phyloP scores from a whole-genome alignment of 2,888 invertebrate species.

The Hydroisotoma schaefferi region DNA sequence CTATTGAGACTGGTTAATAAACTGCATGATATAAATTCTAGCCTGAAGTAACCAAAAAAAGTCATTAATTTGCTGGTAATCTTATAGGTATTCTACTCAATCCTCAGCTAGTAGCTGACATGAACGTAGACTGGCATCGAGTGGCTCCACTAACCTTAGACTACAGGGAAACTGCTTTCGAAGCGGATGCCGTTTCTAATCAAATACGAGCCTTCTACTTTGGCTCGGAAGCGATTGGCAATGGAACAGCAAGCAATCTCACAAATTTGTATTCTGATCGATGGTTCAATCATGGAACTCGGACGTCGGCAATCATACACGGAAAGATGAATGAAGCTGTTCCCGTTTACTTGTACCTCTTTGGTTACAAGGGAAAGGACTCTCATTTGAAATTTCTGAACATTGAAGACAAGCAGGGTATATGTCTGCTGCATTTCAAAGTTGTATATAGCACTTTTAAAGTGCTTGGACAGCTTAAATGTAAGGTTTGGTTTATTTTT shows the following conservation, averaged over 20 bases:
- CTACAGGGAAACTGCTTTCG: constrained; percentile 57
- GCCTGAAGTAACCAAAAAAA: not conserved
- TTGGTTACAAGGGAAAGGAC: constrained; percentile 31
- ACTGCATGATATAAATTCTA: not conserved
- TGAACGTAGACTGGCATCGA: constrained; percentile 60
- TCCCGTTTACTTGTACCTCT: constrained; percentile 41
- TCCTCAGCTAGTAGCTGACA: constrained; percentile 55
- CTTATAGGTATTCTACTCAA: constrained; percentile 53
- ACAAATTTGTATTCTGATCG: constrained; percentile 46
- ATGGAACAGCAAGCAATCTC: constrained; percentile 34
- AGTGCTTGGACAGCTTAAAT: too few species aligned
- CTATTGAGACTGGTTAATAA: too few species aligned
- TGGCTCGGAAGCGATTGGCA: constrained; percentile 48
- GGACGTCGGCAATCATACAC: constrained; percentile 44
- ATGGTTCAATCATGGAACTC: constrained; percentile 39
- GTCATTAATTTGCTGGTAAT: not conserved
- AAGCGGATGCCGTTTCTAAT: constrained; percentile 55
- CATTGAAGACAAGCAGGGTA: constrained; percentile 35
- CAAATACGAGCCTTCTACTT: constrained; percentile 61
- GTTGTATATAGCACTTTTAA: too few species aligned
- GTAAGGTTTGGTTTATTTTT: too few species aligned
- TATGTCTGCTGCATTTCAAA: not conserved
- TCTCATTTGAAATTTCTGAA: constrained; percentile 37
- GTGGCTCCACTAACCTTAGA: constrained; percentile 58
- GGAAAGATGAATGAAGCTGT: constrained; percentile 42